These are phyloP conservation scores for Oryzias curvinotus DNA, from an alignment of 2,113 vertebrate genomes.

Conservation along the genomic window DNA sequence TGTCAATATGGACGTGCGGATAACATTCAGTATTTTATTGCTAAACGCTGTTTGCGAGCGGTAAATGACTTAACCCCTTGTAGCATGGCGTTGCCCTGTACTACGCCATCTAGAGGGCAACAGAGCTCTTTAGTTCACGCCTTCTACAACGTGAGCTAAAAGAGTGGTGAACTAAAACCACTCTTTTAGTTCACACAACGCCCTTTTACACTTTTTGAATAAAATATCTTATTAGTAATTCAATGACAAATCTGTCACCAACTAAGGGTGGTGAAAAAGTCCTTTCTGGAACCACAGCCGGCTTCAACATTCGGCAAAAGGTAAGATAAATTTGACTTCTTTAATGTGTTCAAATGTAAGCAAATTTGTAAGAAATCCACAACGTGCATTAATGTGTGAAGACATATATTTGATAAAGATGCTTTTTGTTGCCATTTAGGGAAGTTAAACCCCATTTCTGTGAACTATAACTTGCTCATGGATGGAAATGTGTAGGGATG, in stretches of 20 bases:
- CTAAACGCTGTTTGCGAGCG: too few relatives aligned
- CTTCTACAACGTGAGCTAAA: too few relatives aligned
- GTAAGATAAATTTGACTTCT: neutral
- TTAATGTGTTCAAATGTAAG: neutral
- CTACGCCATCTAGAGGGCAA: too few relatives aligned
- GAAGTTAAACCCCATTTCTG: neutral
- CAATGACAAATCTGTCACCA: neutral
- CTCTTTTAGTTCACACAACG: slow-evolving; percentile 1
- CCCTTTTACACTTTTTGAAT: slow-evolving; percentile 1
- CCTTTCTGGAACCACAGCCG: neutral
- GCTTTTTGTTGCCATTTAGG: neutral
- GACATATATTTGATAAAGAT: neutral
- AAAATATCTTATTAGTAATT: neutral
- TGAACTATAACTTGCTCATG: neutral
- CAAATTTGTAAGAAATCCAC: neutral
- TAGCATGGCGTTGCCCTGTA: too few relatives aligned
- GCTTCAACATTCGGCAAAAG: neutral
- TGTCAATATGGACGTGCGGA: too few relatives aligned
- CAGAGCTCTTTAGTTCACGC: too few relatives aligned
- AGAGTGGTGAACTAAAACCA: neutral
- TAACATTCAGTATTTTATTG: too few relatives aligned
- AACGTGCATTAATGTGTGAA: neutral
- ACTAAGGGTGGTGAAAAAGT: neutral
- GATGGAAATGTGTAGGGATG: neutral
- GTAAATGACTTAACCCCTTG: too few relatives aligned